Base-by-base conservation (phyloP, 1,140 invertebrate genomes). In the Trinorchestia longiramus region DNA sequence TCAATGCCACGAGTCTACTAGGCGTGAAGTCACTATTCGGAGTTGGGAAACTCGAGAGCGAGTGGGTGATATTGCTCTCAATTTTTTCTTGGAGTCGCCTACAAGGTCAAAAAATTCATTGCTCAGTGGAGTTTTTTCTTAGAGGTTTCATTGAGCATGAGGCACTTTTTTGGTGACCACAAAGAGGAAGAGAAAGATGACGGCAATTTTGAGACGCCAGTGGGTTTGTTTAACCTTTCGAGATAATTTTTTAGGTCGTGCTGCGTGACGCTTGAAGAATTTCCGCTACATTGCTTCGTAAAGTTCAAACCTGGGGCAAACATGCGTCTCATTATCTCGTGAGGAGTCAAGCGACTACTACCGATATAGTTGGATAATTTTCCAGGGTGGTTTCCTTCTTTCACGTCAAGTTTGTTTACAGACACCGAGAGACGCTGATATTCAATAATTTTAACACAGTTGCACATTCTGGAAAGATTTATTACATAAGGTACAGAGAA, bases 1-100 rank as follows among this genome's bases (percentile, higher is more conserved):
- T 94, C 92, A 94, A 94, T 94, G 92, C 92, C 92, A 94, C 92
- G 92, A n/a, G 92, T 43, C 43, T 94, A 94, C 92, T 43, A 15
- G 92, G 43, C 44, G 92, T 94, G 92, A 45, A 94, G 92, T 43
- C 43, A 40, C 44, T 45, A 43, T 47, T 90, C 88, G 88, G 43
- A 90, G 88, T 90, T 94, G 92, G 36, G 92, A 94, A 94, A 94
- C 43, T 40, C 44, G 43, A 47, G 36, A 42, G 43, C 43, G 92
- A 40, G 44, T 17, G 41, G 92, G 6, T 94, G 92, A 94, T 94
- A n/a, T 43, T 94, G 92, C 92, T 43, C 43, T 47, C 44, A 11
- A n/a, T 94, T 45, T 94, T 94, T 94, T 94, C 17, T 40, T 47
- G 92, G 40, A 42, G 17, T 40, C 8, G 92, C 11, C 92, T 47